A percentile compares a stretch with the other conserved stretches of the same genome.
Conservation (phyloP, 1,140 invertebrate genomes). For the Megathymus violae region DNA sequence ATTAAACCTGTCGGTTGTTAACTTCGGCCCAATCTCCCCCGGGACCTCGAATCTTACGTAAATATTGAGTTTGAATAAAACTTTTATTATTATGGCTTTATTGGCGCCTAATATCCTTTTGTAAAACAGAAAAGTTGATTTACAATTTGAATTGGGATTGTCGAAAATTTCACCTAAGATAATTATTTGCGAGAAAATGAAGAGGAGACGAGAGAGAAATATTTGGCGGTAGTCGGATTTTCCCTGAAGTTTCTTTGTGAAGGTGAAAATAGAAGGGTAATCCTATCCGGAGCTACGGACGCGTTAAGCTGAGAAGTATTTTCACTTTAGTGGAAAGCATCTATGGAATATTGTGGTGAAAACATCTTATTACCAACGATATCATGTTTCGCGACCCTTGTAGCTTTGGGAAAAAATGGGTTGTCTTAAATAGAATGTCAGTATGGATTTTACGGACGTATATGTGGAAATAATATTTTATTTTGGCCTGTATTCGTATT, state of each 20-base stretch:
- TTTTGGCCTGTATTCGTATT: no score
- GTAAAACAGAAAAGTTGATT: constrained; percentile 60
- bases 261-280: constrained; percentile 23
- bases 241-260: constrained; percentile 9
- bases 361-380: constrained; percentile 19
- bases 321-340: constrained; percentile 12
- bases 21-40: constrained; percentile 49
- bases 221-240: constrained; percentile 8
- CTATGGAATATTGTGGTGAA: constrained; percentile 25
- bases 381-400: constrained; percentile 18
- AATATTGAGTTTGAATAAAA: constrained; percentile 73
- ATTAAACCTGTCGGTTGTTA: constrained; percentile 77
- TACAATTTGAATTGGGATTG: constrained; percentile 50
- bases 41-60: constrained; percentile 54
- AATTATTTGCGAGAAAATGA: constrained; percentile 24
- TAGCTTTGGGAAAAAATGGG: constrained; percentile 2
- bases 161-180: constrained; percentile 28
- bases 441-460: constrained; percentile 3
- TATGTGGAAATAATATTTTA: no score
- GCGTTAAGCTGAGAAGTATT: constrained; percentile 24
- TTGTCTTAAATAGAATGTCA: neutral
- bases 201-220: neutral
- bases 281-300: constrained; percentile 18
- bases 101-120: constrained; percentile 69
- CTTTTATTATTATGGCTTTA: constrained; percentile 73